Percentiles rank a stretch among this genome's conserved stretches.
These are phyloP conservation scores for Drosophila atripex DNA, from an alignment of 2,888 invertebrate genomes.

Conservation along the genomic window DNA sequence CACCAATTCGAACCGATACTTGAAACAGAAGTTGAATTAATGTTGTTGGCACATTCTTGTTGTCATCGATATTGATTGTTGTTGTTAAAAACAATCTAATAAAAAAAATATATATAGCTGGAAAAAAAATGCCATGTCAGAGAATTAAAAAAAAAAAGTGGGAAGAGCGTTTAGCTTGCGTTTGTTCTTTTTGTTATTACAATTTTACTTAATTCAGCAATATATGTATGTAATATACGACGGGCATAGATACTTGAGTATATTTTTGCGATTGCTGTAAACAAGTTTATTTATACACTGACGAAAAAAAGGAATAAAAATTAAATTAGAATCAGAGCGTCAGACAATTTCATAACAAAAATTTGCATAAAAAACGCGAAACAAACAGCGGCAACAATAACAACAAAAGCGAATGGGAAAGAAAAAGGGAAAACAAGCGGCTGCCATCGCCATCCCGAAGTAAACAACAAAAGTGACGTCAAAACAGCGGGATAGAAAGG, in stretches of 20 bases:
- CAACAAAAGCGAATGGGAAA: constrained; percentile 33
- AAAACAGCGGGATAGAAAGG: constrained; percentile 45
- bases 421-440: constrained; percentile 69
- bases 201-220: constrained; percentile 25
- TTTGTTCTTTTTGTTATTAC: constrained; percentile 24
- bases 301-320: constrained; percentile 63
- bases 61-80: constrained; percentile 22
- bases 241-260: constrained; percentile 5
- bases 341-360: constrained; percentile 75
- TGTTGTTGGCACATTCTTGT: constrained; percentile 7
- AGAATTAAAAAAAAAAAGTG: constrained; percentile 10
- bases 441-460: constrained; percentile 47
- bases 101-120: constrained; percentile 9
- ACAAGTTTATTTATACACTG: constrained; percentile 64
- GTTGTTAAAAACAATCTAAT: constrained; percentile 44
- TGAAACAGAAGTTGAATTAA: constrained; percentile 27
- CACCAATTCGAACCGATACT: constrained; percentile 7
- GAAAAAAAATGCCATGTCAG: constrained; percentile 41
- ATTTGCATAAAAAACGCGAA: constrained; percentile 62
- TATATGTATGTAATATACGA: constrained; percentile 4
- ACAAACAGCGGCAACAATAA: constrained; percentile 47
- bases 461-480: constrained; percentile 80
- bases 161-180: constrained; percentile 1
- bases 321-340: constrained; percentile 60
- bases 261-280: constrained; percentile 52